Base-by-base conservation (phyloP, 2,888 invertebrate genomes). In the Ormyrus labotus region DNA sequence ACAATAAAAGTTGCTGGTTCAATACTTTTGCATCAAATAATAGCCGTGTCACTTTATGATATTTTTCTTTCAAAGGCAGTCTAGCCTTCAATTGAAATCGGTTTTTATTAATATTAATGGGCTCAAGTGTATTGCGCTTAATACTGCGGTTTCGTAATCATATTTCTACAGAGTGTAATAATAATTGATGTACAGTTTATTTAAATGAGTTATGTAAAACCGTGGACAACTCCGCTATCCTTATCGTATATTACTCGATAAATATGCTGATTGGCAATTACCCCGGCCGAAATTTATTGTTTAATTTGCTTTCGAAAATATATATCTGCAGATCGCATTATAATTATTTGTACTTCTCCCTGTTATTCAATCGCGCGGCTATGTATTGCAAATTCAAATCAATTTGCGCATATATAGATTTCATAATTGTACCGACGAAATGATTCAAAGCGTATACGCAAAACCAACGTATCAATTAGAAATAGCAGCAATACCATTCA, bases 51-150 rank as follows among this genome's bases (percentile, higher is more conserved):
- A 63, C 10, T 63, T 11, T 11, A 45, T 45, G 63, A 19, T 63
- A 11, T 45, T 34, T 10, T 45, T 5, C 9, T 34, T 63, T 83
- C 79, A 8, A 55, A 50, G 69, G 47, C 58, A 58, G 48, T 63
- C 19, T 45, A 47, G 6, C 34, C 45, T 6, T 8, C n/a, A 64
- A 64, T 64, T n/a, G 11, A 64, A 48, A 64, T 50, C 64, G 8
- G n/a, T 64, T 48, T 64, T 48, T 48, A 64, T 64, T 48, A 64
- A 64, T 60, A 13, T 60, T 60, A 60, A 60, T 13, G 60, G 13
- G 19, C 45, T 64, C n/a, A 11, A 48, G n/a, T 11, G 48, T n/a
- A n/a, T 13, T n/a, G 45, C 63, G 34, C 11, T 47, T 63, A 19
- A 45, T 45, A 34, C 11, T 5, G 47, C 47, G 19, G 63, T 63